Base-by-base conservation (phyloP, 2,888 invertebrate species). In the Dione juno region DNA sequence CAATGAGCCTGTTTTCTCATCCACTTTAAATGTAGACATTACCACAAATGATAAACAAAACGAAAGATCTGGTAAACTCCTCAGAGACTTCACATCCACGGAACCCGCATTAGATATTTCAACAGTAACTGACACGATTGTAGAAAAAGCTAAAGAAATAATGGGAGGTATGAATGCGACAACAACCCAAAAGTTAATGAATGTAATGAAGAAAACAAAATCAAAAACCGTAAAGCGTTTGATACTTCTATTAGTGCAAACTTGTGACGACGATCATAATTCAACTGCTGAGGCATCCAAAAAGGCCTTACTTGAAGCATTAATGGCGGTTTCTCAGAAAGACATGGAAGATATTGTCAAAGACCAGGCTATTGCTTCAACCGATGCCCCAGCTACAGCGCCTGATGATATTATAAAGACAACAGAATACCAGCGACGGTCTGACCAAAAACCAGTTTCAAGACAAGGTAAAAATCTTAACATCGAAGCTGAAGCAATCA, bases 201-300 rank as follows among this genome's bases (percentile, higher is more conserved):
- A 95, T 73, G 96, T 97, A 50, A 97, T 97, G 97, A 95, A 96
- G 80, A 96, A 96, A 82, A 97, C 97, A 0, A 95, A 94, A 76
- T 96, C 97, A 76, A 96, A 96, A 69, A 95, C 96, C 0, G 96
- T 97, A 0, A 93, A 96, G 64, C 94, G 96, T 75, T 88, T 97
- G 41, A 95, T 97, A 70, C 88, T 97, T 41, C 85, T 97, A 37
- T 88, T 97, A 71, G 96, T 97, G 21, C 97, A 96, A 79, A 96
- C 96, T 70, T 97, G 97, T 81, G 96, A 95, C 77, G 95, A 95
- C 65, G 95, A 95, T 79, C 95, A 95, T 79, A 96, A 95, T 78
- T 95, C 95, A 67, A 96, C 96, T 0, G 94, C 95, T 74, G 96
- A 96, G 78, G 94, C 95, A 69, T 96, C 96, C 6, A 95, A 96